Percentiles rank a stretch among this genome's conserved stretches.
Conservation (phyloP, 2,888 invertebrate genomes). For the Dichetophora obliterata region DNA sequence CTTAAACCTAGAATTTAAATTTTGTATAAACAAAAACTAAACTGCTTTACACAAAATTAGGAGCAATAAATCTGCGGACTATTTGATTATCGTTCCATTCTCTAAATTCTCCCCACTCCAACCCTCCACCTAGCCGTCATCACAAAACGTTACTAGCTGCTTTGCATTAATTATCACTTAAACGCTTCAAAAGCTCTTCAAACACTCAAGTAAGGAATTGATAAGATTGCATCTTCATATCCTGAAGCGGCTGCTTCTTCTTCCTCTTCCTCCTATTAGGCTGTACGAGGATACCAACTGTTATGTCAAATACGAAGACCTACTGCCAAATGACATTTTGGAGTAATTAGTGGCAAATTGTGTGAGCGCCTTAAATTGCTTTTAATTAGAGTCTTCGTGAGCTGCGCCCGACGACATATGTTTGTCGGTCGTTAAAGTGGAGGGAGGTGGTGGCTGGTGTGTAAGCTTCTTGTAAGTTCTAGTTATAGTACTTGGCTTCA, state of each 20-base stretch:
- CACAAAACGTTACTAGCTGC: not conserved
- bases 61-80: too few relatives aligned
- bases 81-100: too few relatives aligned
- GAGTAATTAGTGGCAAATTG: slow-evolving; percentile 53
- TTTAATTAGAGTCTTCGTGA: slow-evolving; percentile 30
- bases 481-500: too few relatives aligned
- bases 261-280: not conserved
- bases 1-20: too few relatives aligned
- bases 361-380: slow-evolving; percentile 42
- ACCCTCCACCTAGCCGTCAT: too few relatives aligned
- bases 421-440: too few relatives aligned
- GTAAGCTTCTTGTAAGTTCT: too few relatives aligned
- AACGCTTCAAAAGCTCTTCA: slow-evolving; percentile 13
- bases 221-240: slow-evolving; percentile 11
- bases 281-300: not conserved
- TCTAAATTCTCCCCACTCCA: too few relatives aligned
- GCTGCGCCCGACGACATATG: too few relatives aligned
- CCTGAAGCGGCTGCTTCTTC: not conserved
- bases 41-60: too few relatives aligned
- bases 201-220: not conserved
- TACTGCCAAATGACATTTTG: slow-evolving; percentile 45
- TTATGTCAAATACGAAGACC: not conserved
- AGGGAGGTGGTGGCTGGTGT: too few relatives aligned
- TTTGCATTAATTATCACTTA: slow-evolving; percentile 32
- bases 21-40: too few relatives aligned